Conservation (phyloP, 2,113 vertebrate species). For the Protomyctophum bolini region DNA sequence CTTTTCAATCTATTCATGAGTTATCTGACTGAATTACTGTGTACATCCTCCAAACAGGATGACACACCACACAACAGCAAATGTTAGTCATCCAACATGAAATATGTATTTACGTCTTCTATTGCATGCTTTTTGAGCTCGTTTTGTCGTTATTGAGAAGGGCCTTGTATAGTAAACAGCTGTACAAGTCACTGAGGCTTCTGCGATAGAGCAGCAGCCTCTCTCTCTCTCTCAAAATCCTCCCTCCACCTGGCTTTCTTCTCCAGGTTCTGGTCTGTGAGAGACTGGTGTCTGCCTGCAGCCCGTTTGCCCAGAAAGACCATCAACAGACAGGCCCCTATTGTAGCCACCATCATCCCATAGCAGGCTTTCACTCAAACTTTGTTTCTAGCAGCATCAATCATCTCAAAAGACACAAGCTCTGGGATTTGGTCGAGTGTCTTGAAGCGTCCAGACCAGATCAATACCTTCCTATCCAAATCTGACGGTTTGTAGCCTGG, state of each 20-base stretch:
- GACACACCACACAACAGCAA: too few relatives aligned
- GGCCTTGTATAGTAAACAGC: too few relatives aligned
- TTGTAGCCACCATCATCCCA: slow-evolving; percentile 83
- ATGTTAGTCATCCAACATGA: too few relatives aligned
- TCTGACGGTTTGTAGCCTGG: slow-evolving; percentile 84
- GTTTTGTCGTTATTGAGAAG: too few relatives aligned
- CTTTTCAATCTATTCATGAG: too few relatives aligned
- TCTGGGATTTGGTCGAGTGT: slow-evolving; percentile 89
- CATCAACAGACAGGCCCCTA: slow-evolving; percentile 82
- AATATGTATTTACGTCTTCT: background rate
- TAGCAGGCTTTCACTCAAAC: slow-evolving; percentile 87
- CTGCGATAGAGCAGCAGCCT: slow-evolving; percentile 22
- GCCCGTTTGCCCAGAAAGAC: slow-evolving; percentile 85
- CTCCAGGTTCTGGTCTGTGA: slow-evolving; percentile 82
- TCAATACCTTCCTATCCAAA: slow-evolving; percentile 83
- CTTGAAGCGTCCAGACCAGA: slow-evolving; percentile 92
- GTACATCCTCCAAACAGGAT: too few relatives aligned
- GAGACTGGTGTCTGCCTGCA: slow-evolving; percentile 76
- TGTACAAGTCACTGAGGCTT: slow-evolving; percentile 65
- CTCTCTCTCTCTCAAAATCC: slow-evolving; percentile 39
- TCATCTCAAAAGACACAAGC: slow-evolving; percentile 84
- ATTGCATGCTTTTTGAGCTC: background rate
- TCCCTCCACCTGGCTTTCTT: slow-evolving; percentile 85
- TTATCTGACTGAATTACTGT: too few relatives aligned
- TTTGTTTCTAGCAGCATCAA: slow-evolving; percentile 86